phyloP scores from a whole-genome alignment of 2,797 vertebrate genomes.

The Decapterus maruadsi region DNA sequence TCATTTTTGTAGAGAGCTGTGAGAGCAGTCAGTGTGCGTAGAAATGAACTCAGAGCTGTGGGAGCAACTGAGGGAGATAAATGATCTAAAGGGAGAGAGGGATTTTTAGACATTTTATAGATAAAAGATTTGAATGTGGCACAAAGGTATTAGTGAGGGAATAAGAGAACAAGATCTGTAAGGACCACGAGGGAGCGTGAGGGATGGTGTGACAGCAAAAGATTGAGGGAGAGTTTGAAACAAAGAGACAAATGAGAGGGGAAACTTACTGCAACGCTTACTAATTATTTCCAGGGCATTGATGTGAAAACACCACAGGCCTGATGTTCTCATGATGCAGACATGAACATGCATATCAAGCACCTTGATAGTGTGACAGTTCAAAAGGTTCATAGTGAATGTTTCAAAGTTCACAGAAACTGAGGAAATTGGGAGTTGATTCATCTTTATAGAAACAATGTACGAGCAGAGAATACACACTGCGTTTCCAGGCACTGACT shows the following conservation, averaged over 20 bases:
- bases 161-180: constrained; percentile 43
- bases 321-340: constrained; percentile 38
- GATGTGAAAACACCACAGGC: constrained; percentile 42
- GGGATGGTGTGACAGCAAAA: constrained; percentile 36
- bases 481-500: neutral
- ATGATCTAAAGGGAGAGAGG: constrained; percentile 28
- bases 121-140: constrained; percentile 59
- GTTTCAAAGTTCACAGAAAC: constrained; percentile 11
- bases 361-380: constrained; percentile 27
- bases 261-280: constrained; percentile 25
- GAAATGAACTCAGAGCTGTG: constrained; percentile 6
- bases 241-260: constrained; percentile 41
- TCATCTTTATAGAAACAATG: neutral
- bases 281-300: constrained; percentile 52
- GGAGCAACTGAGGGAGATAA: constrained; percentile 30
- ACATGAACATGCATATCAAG: constrained; percentile 37
- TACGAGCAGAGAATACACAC: neutral
- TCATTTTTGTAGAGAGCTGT: neutral
- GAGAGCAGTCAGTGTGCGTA: constrained; percentile 21
- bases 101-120: constrained; percentile 13
- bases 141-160: constrained; percentile 45
- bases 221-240: constrained; percentile 40
- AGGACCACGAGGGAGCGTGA: constrained; percentile 44
- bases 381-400: constrained; percentile 8
- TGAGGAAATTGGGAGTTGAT: constrained; percentile 19